Evolutionary conservation across 2,888 invertebrate species (phyloP), one percentile per base, ranked within the genome.

Genomic region (Phalangium opilio): DNA sequence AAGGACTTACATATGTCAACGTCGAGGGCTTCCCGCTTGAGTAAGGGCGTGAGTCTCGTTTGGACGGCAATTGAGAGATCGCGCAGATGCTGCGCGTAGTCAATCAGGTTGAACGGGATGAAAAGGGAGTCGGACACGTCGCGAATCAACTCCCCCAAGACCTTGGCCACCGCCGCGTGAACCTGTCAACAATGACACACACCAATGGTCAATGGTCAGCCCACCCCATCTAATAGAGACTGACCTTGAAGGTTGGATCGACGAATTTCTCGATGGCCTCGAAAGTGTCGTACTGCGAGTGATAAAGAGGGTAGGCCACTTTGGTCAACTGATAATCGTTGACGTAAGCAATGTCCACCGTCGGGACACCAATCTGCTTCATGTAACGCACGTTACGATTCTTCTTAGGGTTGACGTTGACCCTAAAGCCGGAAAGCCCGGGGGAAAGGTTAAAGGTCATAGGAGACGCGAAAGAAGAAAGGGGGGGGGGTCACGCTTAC

Each of bases 261-360:
- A 56, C 43, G 45, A 62, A 59, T 15, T 60, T 56, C 33, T 66
- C 59, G 8, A 64, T 61, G 2, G 62, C 54, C 39, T 60, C 60
- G 53, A 66, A 63, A 3, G 62, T 64, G 45, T 69, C 69, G 51
- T 68, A 68, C n/a, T 60, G 61, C 0, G 68, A 63, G 50, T 69
- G 68, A 50, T 68, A 67, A 15, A 67, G 53, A 1, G 68, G 68
- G 53, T 69, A 67, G 2, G 61, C 55, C 35, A 47, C 48, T 27
- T 27, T 27, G 4, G 27, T 27, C 27, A 44, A 15, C 1, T 41
- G 36, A 1, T 43, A 44, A 32, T 54, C 52, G 32, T 54, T 48
- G 18, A 51, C 49, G 42, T 53, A 56, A 11, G 52, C 47, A 5
- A 57, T 40, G 42, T 57, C 57, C 12, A 56, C 36, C 14, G 54